These are phyloP conservation scores for Dexiosoma caninum DNA, from an alignment of 2,888 invertebrate species.

Conservation along the genomic window DNA sequence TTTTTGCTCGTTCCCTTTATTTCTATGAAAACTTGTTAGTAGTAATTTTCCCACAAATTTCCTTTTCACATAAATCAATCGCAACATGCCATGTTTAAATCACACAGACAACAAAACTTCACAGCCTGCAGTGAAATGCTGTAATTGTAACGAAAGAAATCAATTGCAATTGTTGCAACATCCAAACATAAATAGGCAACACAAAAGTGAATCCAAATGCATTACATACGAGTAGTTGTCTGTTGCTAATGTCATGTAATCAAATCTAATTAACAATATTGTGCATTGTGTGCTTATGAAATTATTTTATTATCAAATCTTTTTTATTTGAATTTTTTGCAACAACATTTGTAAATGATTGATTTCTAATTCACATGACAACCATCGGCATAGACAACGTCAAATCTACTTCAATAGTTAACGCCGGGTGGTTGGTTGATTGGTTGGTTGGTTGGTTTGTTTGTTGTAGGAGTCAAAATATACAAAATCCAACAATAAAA, in stretches of 20 bases:
- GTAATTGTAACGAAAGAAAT: slow-evolving; percentile 59
- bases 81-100: slow-evolving; percentile 35
- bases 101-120: slow-evolving; percentile 21
- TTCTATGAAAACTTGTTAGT: not conserved
- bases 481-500: slow-evolving; percentile 7
- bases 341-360: slow-evolving; percentile 39
- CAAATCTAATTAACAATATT: slow-evolving; percentile 60
- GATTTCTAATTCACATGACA: slow-evolving; percentile 46
- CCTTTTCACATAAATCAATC: slow-evolving; percentile 57
- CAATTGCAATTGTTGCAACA: slow-evolving; percentile 57
- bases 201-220: slow-evolving; percentile 18
- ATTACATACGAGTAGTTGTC: slow-evolving; percentile 13
- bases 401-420: not conserved
- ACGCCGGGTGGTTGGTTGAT: not conserved
- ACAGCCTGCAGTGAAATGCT: slow-evolving; percentile 56
- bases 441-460: too few relatives aligned
- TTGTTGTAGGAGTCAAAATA: slow-evolving; percentile 7
- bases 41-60: slow-evolving; percentile 53
- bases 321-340: too few relatives aligned
- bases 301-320: slow-evolving; percentile 35
- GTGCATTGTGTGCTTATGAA: slow-evolving; percentile 41
- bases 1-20: not conserved
- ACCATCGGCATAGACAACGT: slow-evolving; percentile 7
- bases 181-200: slow-evolving; percentile 3
- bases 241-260: slow-evolving; percentile 49